Conservation (phyloP, 1,140 invertebrate species). For the Caenorhabditis briggsae region DNA sequence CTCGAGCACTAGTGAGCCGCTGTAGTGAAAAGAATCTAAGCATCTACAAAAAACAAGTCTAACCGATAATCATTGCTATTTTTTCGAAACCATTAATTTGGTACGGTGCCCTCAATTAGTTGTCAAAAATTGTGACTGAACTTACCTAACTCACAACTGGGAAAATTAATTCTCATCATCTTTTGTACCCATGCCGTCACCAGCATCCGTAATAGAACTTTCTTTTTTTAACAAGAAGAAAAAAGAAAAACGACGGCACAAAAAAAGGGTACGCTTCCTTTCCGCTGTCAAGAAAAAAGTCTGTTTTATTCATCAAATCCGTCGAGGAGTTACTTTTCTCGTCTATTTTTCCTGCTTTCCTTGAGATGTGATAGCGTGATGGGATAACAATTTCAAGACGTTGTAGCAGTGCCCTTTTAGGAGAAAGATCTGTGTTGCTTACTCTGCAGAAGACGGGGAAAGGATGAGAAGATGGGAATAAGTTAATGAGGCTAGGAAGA, state of each 20-base stretch:
- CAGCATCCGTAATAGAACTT: neutral
- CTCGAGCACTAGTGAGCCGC: neutral
- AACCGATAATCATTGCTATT: too few relatives aligned
- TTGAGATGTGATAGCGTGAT: constrained; percentile 18
- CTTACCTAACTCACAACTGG: too few relatives aligned
- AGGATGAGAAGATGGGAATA: constrained; percentile 3
- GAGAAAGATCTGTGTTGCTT: neutral
- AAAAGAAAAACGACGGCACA: neutral
- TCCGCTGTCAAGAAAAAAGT: constrained; percentile 48
- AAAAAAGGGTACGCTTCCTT: neutral
- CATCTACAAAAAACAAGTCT: neutral
- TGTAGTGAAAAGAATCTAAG: neutral
- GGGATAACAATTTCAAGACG: neutral
- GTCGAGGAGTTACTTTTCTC: neutral
- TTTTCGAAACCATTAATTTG: too few relatives aligned
- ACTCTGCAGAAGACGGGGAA: neutral
- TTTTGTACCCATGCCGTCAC: neutral
- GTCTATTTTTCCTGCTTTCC: neutral
- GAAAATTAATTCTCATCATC: neutral
- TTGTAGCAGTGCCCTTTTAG: neutral
- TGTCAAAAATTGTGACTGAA: too few relatives aligned
- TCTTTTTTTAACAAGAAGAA: neutral
- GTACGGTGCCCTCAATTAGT: too few relatives aligned
- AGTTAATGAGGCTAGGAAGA: constrained; percentile 37
- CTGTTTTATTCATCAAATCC: constrained; percentile 57